phyloP scores from a whole-genome alignment of 1,140 invertebrate species.

The Bombus superbus region DNA sequence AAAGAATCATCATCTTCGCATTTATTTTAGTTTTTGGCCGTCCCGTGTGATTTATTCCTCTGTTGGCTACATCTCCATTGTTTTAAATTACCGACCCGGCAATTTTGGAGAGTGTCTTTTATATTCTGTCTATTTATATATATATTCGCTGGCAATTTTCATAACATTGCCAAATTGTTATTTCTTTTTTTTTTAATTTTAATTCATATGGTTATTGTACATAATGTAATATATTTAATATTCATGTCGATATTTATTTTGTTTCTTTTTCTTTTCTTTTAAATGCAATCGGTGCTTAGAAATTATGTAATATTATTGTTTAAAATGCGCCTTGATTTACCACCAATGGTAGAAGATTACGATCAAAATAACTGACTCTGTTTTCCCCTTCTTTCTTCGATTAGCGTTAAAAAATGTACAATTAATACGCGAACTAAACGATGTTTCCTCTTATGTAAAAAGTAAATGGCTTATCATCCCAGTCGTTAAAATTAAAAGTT shows the following conservation, averaged over 20 bases:
- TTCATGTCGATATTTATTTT: background rate
- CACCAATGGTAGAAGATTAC: background rate
- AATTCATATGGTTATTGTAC: conserved; percentile 15
- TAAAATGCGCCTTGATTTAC: background rate
- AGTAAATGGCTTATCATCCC: conserved; percentile 57
- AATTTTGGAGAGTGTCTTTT: conserved; percentile 74
- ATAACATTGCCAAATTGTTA: background rate
- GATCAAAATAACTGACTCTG: background rate
- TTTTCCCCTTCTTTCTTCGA: background rate
- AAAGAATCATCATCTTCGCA: background rate
- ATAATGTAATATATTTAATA: background rate
- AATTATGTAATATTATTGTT: conserved; percentile 6
- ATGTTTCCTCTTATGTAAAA: conserved; percentile 42
- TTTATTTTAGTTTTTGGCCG: conserved; percentile 17
- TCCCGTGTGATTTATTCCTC: background rate
- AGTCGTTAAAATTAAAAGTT: conserved; percentile 64
- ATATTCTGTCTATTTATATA: background rate
- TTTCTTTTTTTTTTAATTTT: conserved; percentile 27
- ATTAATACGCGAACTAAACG: conserved; percentile 67
- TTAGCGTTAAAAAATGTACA: conserved; percentile 65
- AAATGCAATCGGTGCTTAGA: conserved; percentile 13
- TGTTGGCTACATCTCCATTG: conserved; percentile 65
- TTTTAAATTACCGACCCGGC: conserved; percentile 64
- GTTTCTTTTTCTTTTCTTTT: no score
- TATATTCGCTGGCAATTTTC: background rate